A percentile compares a stretch with the other conserved stretches of the same genome.
These are phyloP conservation scores for Drosophila anomalata DNA, from an alignment of 2,888 invertebrate species.

Conservation along the genomic window DNA sequence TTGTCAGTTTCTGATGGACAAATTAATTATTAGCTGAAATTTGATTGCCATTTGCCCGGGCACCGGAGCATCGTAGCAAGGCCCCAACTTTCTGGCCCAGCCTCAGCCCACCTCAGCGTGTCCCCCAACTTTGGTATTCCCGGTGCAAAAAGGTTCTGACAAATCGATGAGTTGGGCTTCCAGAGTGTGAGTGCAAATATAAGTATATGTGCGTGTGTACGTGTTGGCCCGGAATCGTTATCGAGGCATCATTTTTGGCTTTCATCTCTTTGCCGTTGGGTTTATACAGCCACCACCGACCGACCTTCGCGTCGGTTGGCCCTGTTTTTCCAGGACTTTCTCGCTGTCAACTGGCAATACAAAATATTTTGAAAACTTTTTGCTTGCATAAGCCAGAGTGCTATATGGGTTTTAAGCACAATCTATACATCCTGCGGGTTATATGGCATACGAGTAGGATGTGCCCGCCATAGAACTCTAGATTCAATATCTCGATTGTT, in stretches of 20 bases:
- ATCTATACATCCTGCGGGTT: not conserved
- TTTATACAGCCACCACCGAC: not conserved
- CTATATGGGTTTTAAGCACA: conserved; percentile 10
- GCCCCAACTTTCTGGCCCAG: conserved; percentile 17
- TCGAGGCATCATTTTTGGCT: conserved; percentile 44
- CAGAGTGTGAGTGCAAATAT: conserved; percentile 13
- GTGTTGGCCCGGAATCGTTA: conserved; percentile 35
- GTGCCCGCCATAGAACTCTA: conserved; percentile 13
- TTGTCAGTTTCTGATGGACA: conserved; percentile 40
- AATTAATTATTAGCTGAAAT: conserved; percentile 40
- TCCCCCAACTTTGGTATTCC: not conserved
- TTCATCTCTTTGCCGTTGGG: conserved; percentile 40
- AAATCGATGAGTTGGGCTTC: conserved; percentile 39
- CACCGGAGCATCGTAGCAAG: not conserved
- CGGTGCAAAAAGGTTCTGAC: conserved; percentile 30
- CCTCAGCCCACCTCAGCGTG: not conserved
- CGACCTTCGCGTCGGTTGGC: too few relatives aligned
- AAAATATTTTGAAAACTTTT: conserved; percentile 38
- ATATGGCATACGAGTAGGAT: not conserved
- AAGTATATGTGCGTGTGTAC: conserved; percentile 1
- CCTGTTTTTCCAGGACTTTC: not conserved
- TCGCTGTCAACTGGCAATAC: conserved; percentile 27
- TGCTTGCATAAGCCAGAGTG: conserved; percentile 32
- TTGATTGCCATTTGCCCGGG: conserved; percentile 36
- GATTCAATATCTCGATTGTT: conserved; percentile 31